phyloP scores from a whole-genome alignment of 2,113 vertebrate species.

The Sturnus vulgaris region DNA sequence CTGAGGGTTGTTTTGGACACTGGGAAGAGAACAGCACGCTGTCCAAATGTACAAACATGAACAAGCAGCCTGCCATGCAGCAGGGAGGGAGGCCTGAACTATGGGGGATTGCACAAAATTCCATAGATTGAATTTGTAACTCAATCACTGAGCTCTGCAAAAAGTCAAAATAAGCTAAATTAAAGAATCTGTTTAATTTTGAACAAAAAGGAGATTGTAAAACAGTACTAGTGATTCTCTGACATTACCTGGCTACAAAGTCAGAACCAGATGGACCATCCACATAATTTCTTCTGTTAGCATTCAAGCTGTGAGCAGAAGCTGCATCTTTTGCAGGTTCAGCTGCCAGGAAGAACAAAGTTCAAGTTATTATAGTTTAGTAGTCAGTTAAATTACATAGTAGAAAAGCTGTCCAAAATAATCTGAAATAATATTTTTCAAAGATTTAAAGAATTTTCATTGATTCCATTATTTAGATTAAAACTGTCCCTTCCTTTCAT shows the following conservation, averaged over 20 bases:
- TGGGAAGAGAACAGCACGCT: not conserved
- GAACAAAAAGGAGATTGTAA: not conserved
- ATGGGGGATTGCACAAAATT: not conserved
- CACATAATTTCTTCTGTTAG: constrained; percentile 79
- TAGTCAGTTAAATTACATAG: not conserved
- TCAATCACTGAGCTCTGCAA: not conserved
- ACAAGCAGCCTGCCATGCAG: not conserved
- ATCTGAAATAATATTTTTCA: not conserved
- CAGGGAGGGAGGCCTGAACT: not conserved
- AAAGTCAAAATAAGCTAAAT: not conserved
- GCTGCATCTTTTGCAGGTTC: constrained; percentile 74
- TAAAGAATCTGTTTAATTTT: not conserved
- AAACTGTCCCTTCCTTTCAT: not conserved
- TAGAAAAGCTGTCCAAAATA: not conserved
- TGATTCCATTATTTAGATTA: not conserved
- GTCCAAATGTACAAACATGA: not conserved
- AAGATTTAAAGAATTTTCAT: not conserved
- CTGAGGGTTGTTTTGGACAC: not conserved
- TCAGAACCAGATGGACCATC: constrained; percentile 71
- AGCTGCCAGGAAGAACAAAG: constrained; percentile 47
- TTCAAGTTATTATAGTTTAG: not conserved
- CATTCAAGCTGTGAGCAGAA: constrained; percentile 77
- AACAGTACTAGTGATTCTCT: not conserved
- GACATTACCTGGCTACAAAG: constrained; percentile 63
- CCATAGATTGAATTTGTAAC: not conserved